Conservation (phyloP, 2,797 vertebrate species). For the Syngnathus acus region DNA sequence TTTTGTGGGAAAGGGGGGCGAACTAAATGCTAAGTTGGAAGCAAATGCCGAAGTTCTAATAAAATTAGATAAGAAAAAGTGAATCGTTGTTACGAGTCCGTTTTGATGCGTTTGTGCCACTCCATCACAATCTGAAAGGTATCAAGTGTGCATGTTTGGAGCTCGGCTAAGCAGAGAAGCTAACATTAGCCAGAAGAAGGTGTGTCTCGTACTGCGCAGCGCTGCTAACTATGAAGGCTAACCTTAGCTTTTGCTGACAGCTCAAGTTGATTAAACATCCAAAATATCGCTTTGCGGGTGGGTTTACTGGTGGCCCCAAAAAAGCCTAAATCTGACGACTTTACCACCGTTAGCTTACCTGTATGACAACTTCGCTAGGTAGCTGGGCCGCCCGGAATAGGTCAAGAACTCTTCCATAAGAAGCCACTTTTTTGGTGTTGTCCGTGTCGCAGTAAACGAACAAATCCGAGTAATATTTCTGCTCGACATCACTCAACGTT, state of each 20-base stretch:
- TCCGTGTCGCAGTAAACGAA: conserved; percentile 97
- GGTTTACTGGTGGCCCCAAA: no score
- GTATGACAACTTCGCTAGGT: conserved; percentile 87
- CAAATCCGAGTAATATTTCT: conserved; percentile 95
- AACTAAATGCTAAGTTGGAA: no score
- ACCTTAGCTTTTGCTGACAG: conserved; percentile 26
- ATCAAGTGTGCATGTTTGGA: not conserved
- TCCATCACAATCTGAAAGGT: not conserved
- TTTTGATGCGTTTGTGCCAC: not conserved
- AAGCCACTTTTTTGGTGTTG: conserved; percentile 95
- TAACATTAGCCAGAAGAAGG: conserved; percentile 61
- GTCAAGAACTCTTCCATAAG: conserved; percentile 89
- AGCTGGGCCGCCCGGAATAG: conserved; percentile 97
- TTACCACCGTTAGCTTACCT: conserved; percentile 71
- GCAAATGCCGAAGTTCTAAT: not conserved
- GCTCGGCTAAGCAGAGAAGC: conserved; percentile 13
- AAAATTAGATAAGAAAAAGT: not conserved
- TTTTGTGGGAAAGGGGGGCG: no score
- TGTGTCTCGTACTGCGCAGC: conserved; percentile 59
- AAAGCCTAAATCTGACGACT: conserved; percentile 1
- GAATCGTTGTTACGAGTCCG: not conserved
- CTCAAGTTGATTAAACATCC: conserved; percentile 12
- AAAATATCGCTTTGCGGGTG: not conserved
- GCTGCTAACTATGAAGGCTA: conserved; percentile 46
- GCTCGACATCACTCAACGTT: conserved; percentile 90